Evolutionary conservation across 2,113 vertebrate species (phyloP), one percentile per base, ranked within the genome.

Genomic region (Furnarius figulus): DNA sequence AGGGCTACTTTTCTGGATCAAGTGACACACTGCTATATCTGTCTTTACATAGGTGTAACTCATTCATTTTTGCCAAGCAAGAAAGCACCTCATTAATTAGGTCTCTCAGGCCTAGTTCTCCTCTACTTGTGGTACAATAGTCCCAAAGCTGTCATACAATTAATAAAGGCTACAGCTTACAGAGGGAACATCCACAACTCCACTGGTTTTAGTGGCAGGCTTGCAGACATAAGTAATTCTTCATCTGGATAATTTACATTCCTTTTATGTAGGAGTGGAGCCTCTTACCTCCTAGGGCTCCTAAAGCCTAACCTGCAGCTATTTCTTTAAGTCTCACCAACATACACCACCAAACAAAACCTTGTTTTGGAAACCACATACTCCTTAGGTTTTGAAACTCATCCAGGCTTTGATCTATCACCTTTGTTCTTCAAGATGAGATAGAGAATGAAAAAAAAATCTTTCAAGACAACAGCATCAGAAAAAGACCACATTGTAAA

Each of bases 341-440:
- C 17, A 28, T 14, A 71, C 18, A 31, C 40, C 31, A 75, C 4
- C 19, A 73, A 89, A 61, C 7, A 52, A 84, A 28, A 1, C 3
- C 4, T 71, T 24, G 30, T 33, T 66, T 62, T 22, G 40, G 70
- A 78, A 81, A 89, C 42, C 27, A 87, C n/a, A 47, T 78, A 12
- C 1, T 76, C 24, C 50, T 93, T 80, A 78, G 53, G 55, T 93
- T 97, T 81, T 61, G 16, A 46, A 94, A 87, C 65, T 94, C 93
- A 61, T 16, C 67, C 87, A 91, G 73, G 28, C 42, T 94, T 91
- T 96, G 85, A 96, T 85, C 90, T 71, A 85, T 87, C 75, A 91
- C 83, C 83, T 94, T 90, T 93, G 44, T 72, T 93, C 81, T 97
- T 96, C 80, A 94, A 78, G 81, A 66, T 70, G 67, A 97, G 44